phyloP scores from a whole-genome alignment of 2,888 invertebrate genomes.

The Drosophila mettleri region DNA sequence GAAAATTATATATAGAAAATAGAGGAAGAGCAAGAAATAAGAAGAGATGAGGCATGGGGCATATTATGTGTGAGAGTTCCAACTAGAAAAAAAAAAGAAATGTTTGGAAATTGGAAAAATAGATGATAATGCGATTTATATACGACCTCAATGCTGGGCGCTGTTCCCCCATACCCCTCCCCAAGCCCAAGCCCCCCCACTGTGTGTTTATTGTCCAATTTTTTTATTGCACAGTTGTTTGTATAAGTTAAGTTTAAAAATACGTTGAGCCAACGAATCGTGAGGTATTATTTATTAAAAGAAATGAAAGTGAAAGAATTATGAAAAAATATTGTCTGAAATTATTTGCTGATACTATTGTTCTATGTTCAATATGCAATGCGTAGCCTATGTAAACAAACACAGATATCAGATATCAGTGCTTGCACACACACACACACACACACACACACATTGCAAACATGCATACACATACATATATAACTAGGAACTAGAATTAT shows the following conservation, averaged over 20 bases:
- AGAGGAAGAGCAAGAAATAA: background rate
- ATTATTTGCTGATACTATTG: slow-evolving; percentile 74
- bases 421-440: slow-evolving; percentile 58
- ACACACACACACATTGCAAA: slow-evolving; percentile 37
- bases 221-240: slow-evolving; percentile 70
- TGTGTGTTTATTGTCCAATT: slow-evolving; percentile 62
- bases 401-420: slow-evolving; percentile 73
- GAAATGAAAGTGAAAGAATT: slow-evolving; percentile 22
- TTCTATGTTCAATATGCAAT: slow-evolving; percentile 40
- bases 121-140: slow-evolving; percentile 20
- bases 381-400: slow-evolving; percentile 60
- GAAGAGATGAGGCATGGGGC: slow-evolving; percentile 3
- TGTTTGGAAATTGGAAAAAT: background rate
- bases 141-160: slow-evolving; percentile 50
- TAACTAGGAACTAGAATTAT: slow-evolving; percentile 54
- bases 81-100: background rate
- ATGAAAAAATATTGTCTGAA: slow-evolving; percentile 56
- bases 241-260: slow-evolving; percentile 70
- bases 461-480: slow-evolving; percentile 29
- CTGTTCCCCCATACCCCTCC: slow-evolving; percentile 5
- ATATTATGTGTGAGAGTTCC: background rate
- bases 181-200: slow-evolving; percentile 3
- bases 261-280: slow-evolving; percentile 76
- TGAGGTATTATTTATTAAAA: slow-evolving; percentile 76
- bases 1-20: slow-evolving; percentile 70